phyloP scores from a whole-genome alignment of 2,888 invertebrate genomes.

The Asteroscopus sphinx region DNA sequence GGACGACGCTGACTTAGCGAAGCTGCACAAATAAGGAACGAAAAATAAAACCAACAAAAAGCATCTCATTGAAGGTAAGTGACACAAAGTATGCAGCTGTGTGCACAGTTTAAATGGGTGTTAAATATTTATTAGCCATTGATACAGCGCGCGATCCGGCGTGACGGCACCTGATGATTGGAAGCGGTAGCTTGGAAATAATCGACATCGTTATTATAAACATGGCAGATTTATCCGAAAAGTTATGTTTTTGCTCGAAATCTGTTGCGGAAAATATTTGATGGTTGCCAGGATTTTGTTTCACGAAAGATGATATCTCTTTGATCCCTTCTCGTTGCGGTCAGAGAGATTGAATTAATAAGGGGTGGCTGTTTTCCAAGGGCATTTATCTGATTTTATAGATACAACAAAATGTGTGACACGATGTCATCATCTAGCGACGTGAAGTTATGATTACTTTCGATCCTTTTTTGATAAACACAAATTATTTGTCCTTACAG shows the following conservation, averaged over 20 bases:
- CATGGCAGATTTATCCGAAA: slow-evolving; percentile 10
- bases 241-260: slow-evolving; percentile 6
- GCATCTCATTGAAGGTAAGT: slow-evolving; percentile 23
- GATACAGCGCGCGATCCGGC: slow-evolving; percentile 40
- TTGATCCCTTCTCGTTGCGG: neutral
- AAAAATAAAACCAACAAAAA: slow-evolving; percentile 23
- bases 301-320: neutral
- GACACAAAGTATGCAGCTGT: slow-evolving; percentile 43
- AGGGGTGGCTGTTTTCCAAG: neutral
- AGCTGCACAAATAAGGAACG: slow-evolving; percentile 3
- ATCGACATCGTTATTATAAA: slow-evolving; percentile 40
- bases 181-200: slow-evolving; percentile 61
- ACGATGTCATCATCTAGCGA: too few species aligned
- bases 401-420: too few species aligned
- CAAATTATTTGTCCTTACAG: too few species aligned
- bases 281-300: neutral
- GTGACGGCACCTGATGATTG: slow-evolving; percentile 59
- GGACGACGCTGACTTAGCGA: slow-evolving; percentile 4
- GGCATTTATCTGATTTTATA: neutral
- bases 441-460: too few species aligned
- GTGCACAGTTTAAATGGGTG: slow-evolving; percentile 36
- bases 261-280: slow-evolving; percentile 1
- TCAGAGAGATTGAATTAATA: neutral
- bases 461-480: too few species aligned
- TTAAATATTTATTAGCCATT: slow-evolving; percentile 56